Evolutionary conservation across 2,797 vertebrate species (phyloP).

Genomic region (Syngnathus rostellatus): DNA sequence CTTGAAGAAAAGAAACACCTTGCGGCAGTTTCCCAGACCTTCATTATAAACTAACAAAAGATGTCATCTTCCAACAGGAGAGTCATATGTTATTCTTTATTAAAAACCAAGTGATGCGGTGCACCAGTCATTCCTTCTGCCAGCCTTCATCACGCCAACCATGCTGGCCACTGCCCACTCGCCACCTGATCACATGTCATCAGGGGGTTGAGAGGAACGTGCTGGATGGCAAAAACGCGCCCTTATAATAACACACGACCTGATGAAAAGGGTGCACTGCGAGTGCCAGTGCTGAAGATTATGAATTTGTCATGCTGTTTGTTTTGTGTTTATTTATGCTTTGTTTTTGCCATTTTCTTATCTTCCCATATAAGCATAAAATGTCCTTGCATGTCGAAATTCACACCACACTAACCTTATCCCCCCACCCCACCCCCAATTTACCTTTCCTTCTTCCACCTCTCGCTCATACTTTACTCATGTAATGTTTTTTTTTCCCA

Average conservation of each 20-base stretch:
- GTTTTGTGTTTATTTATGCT: constrained; percentile 64
- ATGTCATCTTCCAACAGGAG: constrained; percentile 65
- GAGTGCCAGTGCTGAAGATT: constrained; percentile 57
- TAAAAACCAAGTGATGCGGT: constrained; percentile 26
- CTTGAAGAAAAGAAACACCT: constrained; percentile 14
- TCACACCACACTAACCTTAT: constrained; percentile 77
- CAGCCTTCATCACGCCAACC: constrained; percentile 35
- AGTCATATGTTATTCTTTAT: constrained; percentile 27
- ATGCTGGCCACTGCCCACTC: constrained; percentile 32
- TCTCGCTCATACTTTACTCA: constrained; percentile 23
- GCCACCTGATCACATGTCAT: constrained; percentile 34
- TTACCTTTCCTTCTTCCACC: constrained; percentile 45
- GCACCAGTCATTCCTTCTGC: constrained; percentile 37
- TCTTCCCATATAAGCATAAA: constrained; percentile 51
- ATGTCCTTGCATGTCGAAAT: constrained; percentile 74
- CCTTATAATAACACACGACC: constrained; percentile 54
- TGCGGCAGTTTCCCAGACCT: constrained; percentile 8
- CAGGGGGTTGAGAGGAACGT: constrained; percentile 36
- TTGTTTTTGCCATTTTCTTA: constrained; percentile 25
- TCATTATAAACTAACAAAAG: constrained; percentile 54
- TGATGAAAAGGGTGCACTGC: constrained; percentile 59
- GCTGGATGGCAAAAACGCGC: constrained; percentile 35
- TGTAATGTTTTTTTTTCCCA: neutral
- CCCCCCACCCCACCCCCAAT: neutral
- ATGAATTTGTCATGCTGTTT: constrained; percentile 67